Base-by-base conservation (phyloP, 2,113 vertebrate species). In the Sitta europaea region DNA sequence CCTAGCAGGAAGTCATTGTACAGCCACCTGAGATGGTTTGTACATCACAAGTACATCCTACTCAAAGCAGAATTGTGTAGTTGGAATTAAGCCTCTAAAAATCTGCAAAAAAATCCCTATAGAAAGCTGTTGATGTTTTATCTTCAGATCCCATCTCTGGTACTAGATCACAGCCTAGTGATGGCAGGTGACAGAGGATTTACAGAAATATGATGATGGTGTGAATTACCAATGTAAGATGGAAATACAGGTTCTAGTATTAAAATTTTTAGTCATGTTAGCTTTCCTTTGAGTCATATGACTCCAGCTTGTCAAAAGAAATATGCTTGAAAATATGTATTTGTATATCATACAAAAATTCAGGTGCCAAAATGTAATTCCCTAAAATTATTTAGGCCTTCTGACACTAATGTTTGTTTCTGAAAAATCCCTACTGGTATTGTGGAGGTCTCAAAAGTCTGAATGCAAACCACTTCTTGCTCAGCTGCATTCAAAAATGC, bases 61-160 rank as follows among this genome's bases (percentile, higher is more conserved):
- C 18, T 76, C 53, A 15, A 62, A 72, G 40, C 36, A 58, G 58
- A 63, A 47, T 31, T 47, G 24, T 66, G 35, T 82, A 62, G 57
- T 88, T 90, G 73, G 55, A 96, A 97, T 72, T 70, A 84, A 97
- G 76, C 71, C 57, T 93, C 71, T 92, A 66, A 90, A 96, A 63
- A 66, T 75, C 61, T 80, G 54, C 57, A 88, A 67, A 80, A 91
- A 75, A 33, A 47, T 82, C 76, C 67, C 27, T 43, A 4, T 42
- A 82, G 57, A 74, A 85, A 94, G 48, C 6, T 57, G 48, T 43
- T 85, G 28, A 58, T 48, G 31, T 29, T 35, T 54, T 24, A 2
- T 87, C 50, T 53, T 94, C 40, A n/a, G 62, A 18, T 90, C 29
- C 15, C 38, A 36, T 88, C 54, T 53, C 62, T 61, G 40, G 21